A percentile compares a stretch with the other conserved stretches of the same genome.
Conservation (phyloP, 1,140 invertebrate genomes). For the Spodoptera litura region DNA sequence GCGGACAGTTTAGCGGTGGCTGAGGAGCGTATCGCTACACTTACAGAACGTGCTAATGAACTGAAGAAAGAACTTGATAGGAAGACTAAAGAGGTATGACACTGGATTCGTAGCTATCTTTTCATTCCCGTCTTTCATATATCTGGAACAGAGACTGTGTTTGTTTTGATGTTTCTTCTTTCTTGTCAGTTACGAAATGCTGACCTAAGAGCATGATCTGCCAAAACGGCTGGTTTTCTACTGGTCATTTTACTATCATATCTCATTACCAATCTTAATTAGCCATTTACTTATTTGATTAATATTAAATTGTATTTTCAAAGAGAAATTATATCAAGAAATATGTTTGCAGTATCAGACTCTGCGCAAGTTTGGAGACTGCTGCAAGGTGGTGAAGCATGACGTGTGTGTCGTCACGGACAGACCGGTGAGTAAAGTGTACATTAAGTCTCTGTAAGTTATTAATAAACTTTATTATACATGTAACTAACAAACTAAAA, state of each 20-base stretch:
- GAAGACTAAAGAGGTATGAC: conserved; percentile 49
- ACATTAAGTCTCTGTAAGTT: neutral
- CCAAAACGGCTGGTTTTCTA: too few relatives aligned
- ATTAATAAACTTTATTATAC: neutral
- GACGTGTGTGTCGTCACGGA: conserved; percentile 51
- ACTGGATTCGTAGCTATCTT: too few relatives aligned
- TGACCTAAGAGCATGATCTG: too few relatives aligned
- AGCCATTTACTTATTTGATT: too few relatives aligned
- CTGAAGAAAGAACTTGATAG: conserved; percentile 47
- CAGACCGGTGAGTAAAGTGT: conserved; percentile 49
- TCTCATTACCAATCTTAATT: too few relatives aligned
- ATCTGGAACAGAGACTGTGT: too few relatives aligned
- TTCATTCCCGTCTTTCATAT: too few relatives aligned
- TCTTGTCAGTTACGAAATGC: too few relatives aligned
- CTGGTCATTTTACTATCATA: too few relatives aligned
- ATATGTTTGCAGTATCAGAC: conserved; percentile 31
- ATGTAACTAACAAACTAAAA: neutral
- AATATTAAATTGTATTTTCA: too few relatives aligned
- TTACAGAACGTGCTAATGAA: conserved; percentile 52
- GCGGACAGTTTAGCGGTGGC: conserved; percentile 71
- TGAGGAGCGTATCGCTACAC: conserved; percentile 65
- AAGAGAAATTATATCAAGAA: neutral
- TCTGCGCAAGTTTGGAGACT: conserved; percentile 44
- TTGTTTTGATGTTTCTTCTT: too few relatives aligned
- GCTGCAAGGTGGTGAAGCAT: conserved; percentile 49